Base-by-base conservation (phyloP, 2,797 vertebrate genomes). In the Borostomias antarcticus region DNA sequence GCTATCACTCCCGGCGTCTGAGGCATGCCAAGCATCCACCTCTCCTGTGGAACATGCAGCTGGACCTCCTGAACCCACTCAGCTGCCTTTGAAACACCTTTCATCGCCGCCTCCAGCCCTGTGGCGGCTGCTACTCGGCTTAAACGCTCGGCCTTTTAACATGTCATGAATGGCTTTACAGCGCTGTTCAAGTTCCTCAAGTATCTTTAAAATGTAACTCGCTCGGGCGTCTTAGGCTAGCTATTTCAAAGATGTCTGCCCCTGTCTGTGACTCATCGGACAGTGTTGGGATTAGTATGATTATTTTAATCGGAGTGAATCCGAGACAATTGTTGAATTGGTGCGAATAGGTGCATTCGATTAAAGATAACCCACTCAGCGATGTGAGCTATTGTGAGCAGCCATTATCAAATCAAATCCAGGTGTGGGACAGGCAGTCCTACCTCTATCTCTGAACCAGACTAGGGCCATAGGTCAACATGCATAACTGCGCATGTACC, bases 91-190 rank as follows among this genome's bases (percentile, higher is more conserved):
- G 19, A 37, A 21, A 40, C 56, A 58, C 56, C 56, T 58, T 37
- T 58, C 10, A 37, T 30, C 56, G 29, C 5, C 28, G 26, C 52
- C 13, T 15, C 11, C 25, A 25, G 51, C 28, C 52, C 28, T 30
- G 3, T 37, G 21, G 9, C 21, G 32, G 13, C 10, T 9, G 15
- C n/a, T 23, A 13, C 19, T 9, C 19, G 21, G 32, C 21, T 37
- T 37, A 10, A 58, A 35, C 56, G 4, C 8, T 15, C 9, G 4
- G n/a, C 32, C 21, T 21, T 58, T 58, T 23, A 15, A 40, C 56
- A 58, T 37, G 56, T 58, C 56, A 58, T 58, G 25, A 58, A 58
- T 9, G 19, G 33, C 56, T 58, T 58, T 40, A 58, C 32, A 15
- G 56, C 21, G 32, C 33, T 40, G 33, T 23, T 58, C 17, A 37